Percentiles rank a stretch among this genome's conserved stretches.
Conservation (phyloP, 2,797 vertebrate genomes). For the Basileuterus tristriatus region DNA sequence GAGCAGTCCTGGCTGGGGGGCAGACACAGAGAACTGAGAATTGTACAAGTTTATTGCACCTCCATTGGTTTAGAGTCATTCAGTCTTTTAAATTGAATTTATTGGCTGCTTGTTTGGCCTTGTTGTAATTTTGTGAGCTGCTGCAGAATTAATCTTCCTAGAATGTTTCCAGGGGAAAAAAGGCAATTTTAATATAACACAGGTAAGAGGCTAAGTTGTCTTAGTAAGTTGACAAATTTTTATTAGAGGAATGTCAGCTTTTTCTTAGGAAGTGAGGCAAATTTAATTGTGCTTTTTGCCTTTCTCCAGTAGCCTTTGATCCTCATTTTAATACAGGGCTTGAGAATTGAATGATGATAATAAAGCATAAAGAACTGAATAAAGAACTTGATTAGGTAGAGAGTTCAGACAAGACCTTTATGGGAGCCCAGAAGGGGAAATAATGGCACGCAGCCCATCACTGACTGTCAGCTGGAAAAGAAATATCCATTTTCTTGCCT, state of each 20-base stretch:
- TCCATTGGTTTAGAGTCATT: neutral
- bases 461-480: neutral
- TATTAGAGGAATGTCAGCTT: neutral
- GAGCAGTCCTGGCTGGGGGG: neutral
- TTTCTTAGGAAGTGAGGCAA: neutral
- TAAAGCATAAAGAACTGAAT: conserved; percentile 1
- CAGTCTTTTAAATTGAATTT: neutral
- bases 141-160: neutral
- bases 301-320: conserved; percentile 6
- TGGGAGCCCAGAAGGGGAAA: neutral
- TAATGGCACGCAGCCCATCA: neutral
- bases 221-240: neutral
- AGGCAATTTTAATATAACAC: neutral
- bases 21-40: neutral
- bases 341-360: neutral
- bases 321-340: neutral
- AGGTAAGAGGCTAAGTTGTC: neutral
- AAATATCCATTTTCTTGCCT: neutral
- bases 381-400: neutral
- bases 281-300: conserved; percentile 22
- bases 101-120: neutral
- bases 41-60: neutral
- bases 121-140: neutral
- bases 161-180: neutral
- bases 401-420: neutral